Evolutionary conservation across 2,888 invertebrate species (phyloP).

Genomic region (Anthrax anthrax): DNA sequence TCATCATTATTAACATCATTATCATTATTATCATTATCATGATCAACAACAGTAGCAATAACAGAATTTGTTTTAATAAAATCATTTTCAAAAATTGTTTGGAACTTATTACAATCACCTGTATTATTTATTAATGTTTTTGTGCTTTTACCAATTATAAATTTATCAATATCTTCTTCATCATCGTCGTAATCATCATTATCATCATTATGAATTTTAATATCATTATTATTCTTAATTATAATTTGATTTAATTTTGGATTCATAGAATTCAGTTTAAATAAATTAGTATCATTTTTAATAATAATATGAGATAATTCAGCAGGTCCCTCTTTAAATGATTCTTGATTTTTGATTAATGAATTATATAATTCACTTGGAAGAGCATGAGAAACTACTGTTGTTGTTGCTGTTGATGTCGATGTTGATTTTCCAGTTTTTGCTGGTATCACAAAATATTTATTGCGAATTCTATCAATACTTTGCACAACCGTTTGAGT

Average conservation of each 20-base stretch:
- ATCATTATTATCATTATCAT: too few relatives aligned
- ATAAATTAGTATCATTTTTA: not conserved
- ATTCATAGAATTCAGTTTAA: not conserved
- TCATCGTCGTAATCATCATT: not conserved
- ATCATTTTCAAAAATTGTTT: not conserved
- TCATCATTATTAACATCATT: not conserved
- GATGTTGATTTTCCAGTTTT: slow-evolving; percentile 5
- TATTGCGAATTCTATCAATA: not conserved
- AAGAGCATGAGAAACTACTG: slow-evolving; percentile 4
- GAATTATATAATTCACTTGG: not conserved
- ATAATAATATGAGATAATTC: not conserved
- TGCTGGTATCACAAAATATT: not conserved
- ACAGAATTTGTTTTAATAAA: not conserved
- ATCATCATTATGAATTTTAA: not conserved
- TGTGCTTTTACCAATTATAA: not conserved
- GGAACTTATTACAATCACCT: not conserved
- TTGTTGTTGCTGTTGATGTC: slow-evolving; percentile 20
- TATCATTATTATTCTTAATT: not conserved
- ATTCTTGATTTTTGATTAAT: not conserved
- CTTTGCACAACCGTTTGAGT: not conserved
- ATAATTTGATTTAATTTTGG: not conserved
- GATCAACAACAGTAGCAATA: too few relatives aligned
- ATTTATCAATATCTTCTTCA: not conserved
- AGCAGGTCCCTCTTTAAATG: not conserved
- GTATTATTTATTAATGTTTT: not conserved